Evolutionary conservation across 2,113 vertebrate species (phyloP).

Genomic region (Syrrhaptes paradoxus): DNA sequence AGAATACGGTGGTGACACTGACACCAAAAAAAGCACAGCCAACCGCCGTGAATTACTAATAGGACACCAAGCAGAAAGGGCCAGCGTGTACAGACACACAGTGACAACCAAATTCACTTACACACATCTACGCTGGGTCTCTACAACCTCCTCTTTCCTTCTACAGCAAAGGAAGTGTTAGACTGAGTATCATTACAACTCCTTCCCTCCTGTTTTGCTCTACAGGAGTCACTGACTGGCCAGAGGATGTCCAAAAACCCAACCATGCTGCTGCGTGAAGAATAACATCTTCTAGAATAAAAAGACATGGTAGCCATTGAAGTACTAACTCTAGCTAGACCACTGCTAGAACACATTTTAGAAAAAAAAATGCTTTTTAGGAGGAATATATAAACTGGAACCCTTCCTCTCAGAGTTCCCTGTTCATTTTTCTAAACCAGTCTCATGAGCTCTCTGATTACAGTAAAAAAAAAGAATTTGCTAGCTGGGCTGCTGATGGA

Average conservation of each 20-base stretch:
- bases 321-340: background rate
- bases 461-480: background rate
- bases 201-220: background rate
- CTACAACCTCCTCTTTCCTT: background rate
- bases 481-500: background rate
- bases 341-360: background rate
- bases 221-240: background rate
- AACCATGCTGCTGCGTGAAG: background rate
- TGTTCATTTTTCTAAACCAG: background rate
- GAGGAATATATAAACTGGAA: background rate
- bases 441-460: background rate
- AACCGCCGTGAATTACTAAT: background rate
- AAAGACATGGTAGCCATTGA: background rate
- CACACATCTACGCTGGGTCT: background rate
- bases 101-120: background rate
- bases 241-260: background rate
- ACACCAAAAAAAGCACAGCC: background rate
- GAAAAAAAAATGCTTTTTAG: background rate
- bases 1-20: background rate
- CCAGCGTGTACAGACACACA: background rate
- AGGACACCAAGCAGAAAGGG: background rate
- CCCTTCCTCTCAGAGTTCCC: background rate
- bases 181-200: background rate
- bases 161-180: background rate
- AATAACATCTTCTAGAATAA: background rate